A percentile compares a stretch with the other conserved stretches of the same genome.
These are phyloP conservation scores for Toxonevra muliebris DNA, from an alignment of 2,888 invertebrate species.

Conservation along the genomic window DNA sequence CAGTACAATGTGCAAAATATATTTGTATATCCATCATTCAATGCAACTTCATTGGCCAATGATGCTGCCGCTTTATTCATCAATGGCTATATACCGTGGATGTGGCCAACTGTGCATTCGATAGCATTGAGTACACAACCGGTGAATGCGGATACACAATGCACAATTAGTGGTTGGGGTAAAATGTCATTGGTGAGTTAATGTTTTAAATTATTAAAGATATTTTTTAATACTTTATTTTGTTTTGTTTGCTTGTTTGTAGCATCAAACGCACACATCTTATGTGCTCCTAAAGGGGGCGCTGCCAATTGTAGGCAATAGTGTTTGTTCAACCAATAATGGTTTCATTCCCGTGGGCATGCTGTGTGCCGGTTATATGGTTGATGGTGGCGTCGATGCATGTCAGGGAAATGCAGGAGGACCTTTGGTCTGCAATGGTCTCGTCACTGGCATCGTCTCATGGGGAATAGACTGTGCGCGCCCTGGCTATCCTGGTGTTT, in stretches of 20 bases:
- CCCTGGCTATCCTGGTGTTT: constrained; percentile 51
- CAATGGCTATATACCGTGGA: constrained; percentile 47
- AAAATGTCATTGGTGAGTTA: constrained; percentile 40
- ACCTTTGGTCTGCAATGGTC: constrained; percentile 48
- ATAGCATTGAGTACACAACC: constrained; percentile 39
- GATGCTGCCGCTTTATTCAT: constrained; percentile 56
- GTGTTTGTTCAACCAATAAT: constrained; percentile 33
- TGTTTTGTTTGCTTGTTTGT: constrained; percentile 1
- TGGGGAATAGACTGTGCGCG: constrained; percentile 52
- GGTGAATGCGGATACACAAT: constrained; percentile 32
- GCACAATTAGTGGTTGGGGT: constrained; percentile 57
- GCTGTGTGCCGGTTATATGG: constrained; percentile 52
- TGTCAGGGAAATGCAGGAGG: constrained; percentile 61
- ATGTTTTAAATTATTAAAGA: not conserved
- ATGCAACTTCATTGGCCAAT: constrained; percentile 35
- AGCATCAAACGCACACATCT: constrained; percentile 32
- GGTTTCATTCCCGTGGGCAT: constrained; percentile 39
- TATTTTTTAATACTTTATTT: not conserved
- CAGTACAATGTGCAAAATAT: constrained; percentile 47
- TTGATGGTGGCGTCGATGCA: constrained; percentile 49
- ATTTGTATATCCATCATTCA: constrained; percentile 43
- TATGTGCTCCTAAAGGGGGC: constrained; percentile 35
- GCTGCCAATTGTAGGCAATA: constrained; percentile 42
- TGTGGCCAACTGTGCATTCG: constrained; percentile 35
- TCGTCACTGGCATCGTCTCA: constrained; percentile 53